These are phyloP conservation scores for Plebejus melissa DNA, from an alignment of 2,888 invertebrate species.

Conservation along the genomic window DNA sequence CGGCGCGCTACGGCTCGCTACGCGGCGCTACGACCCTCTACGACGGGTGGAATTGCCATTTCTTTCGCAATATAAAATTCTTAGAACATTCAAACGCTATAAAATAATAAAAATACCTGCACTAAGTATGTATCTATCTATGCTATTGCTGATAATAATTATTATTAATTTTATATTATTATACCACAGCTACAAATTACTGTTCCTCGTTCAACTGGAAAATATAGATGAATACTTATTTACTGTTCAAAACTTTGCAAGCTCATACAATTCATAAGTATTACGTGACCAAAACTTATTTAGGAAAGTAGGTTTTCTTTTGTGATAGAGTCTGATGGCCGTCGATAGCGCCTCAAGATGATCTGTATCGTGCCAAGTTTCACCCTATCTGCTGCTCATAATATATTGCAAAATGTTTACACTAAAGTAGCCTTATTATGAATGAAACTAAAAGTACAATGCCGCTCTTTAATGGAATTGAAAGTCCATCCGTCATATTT, in stretches of 20 bases:
- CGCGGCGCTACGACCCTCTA: constrained; percentile 1
- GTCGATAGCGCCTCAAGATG: constrained; percentile 14
- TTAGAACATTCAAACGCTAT: neutral
- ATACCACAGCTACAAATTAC: no score
- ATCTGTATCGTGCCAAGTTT: constrained; percentile 17
- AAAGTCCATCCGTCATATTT: neutral
- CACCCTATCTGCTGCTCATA: constrained; percentile 6
- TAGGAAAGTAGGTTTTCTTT: constrained; percentile 7
- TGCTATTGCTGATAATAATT: no score
- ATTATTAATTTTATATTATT: neutral
- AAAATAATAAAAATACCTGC: neutral
- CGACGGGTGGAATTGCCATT: neutral
- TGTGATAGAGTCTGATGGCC: neutral
- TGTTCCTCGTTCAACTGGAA: neutral
- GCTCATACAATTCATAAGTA: neutral
- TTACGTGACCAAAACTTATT: constrained; percentile 16
- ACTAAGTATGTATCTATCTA: no score
- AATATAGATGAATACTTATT: neutral
- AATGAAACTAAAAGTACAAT: neutral
- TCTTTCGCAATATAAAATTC: neutral
- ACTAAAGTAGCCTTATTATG: neutral
- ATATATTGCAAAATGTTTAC: constrained; percentile 20
- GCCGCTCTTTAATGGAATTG: neutral
- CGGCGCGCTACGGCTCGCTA: neutral
- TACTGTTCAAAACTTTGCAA: neutral